A percentile compares a stretch with the other conserved stretches of the same genome.
Conservation (phyloP, 2,888 invertebrate genomes). For the Monoplex corrugatus region DNA sequence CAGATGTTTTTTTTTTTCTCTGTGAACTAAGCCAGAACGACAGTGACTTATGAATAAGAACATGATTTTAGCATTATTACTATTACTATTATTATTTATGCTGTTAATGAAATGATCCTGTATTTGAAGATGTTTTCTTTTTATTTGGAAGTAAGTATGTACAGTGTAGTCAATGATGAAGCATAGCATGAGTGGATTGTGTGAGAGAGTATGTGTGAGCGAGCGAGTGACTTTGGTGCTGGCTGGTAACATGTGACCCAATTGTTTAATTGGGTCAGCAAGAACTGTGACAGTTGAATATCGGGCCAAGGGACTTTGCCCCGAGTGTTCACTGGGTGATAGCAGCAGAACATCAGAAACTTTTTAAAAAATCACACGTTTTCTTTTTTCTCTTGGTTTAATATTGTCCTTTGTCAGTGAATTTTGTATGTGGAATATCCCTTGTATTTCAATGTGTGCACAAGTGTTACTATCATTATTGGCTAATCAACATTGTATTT, state of each 20-base stretch:
- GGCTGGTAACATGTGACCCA: slow-evolving; percentile 30
- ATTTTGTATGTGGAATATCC: slow-evolving; percentile 39
- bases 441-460: slow-evolving; percentile 41
- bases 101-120: slow-evolving; percentile 40
- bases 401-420: slow-evolving; percentile 30
- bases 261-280: slow-evolving; percentile 5
- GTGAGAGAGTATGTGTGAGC: background rate
- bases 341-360: slow-evolving; percentile 43
- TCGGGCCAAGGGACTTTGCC: slow-evolving; percentile 3
- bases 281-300: slow-evolving; percentile 12
- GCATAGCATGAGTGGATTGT: slow-evolving; percentile 5
- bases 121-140: slow-evolving; percentile 39
- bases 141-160: slow-evolving; percentile 16
- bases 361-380: slow-evolving; percentile 11
- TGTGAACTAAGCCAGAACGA: background rate
- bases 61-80: slow-evolving; percentile 30
- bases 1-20: background rate
- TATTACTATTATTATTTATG: background rate
- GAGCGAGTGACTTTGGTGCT: slow-evolving; percentile 36
- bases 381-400: slow-evolving; percentile 36
- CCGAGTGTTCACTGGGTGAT: slow-evolving; percentile 17
- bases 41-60: slow-evolving; percentile 34
- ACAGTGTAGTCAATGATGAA: slow-evolving; percentile 1
- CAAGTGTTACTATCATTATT: slow-evolving; percentile 40
- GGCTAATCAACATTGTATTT: slow-evolving; percentile 41